These are phyloP conservation scores for Psilopogon haemacephalus DNA, from an alignment of 2,113 vertebrate genomes.

Conservation along the genomic window DNA sequence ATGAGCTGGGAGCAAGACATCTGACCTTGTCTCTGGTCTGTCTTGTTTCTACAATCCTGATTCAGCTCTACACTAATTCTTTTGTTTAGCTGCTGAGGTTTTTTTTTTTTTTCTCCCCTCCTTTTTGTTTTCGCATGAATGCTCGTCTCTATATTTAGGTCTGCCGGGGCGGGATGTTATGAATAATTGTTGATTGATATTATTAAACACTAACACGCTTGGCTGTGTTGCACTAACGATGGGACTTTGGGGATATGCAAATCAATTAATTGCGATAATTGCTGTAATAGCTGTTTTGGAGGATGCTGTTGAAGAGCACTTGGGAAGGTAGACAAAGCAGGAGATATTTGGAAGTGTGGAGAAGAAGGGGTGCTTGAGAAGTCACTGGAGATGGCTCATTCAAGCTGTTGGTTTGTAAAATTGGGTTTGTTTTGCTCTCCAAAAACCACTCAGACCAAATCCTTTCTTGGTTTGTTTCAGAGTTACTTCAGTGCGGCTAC, in stretches of 20 bases:
- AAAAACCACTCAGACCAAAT: neutral
- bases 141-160: constrained; percentile 61
- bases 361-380: neutral
- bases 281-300: constrained; percentile 43
- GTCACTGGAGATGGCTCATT: neutral
- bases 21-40: constrained; percentile 32
- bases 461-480: neutral
- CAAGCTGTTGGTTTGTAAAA: neutral
- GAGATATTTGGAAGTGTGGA: neutral
- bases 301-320: constrained; percentile 31
- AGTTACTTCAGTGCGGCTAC: neutral
- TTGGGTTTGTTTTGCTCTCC: neutral
- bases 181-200: constrained; percentile 60
- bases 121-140: constrained; percentile 51
- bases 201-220: constrained; percentile 62
- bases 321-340: neutral
- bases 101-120: neutral
- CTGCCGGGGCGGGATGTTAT: constrained; percentile 33
- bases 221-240: constrained; percentile 63
- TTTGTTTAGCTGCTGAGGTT: constrained; percentile 46
- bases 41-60: constrained; percentile 29
- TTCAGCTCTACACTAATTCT: constrained; percentile 57
- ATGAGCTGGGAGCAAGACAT: neutral
- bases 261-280: constrained; percentile 63
- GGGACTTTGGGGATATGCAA: constrained; percentile 63